Conservation (phyloP, 1,140 invertebrate genomes). For the Diachasma alloeum region DNA sequence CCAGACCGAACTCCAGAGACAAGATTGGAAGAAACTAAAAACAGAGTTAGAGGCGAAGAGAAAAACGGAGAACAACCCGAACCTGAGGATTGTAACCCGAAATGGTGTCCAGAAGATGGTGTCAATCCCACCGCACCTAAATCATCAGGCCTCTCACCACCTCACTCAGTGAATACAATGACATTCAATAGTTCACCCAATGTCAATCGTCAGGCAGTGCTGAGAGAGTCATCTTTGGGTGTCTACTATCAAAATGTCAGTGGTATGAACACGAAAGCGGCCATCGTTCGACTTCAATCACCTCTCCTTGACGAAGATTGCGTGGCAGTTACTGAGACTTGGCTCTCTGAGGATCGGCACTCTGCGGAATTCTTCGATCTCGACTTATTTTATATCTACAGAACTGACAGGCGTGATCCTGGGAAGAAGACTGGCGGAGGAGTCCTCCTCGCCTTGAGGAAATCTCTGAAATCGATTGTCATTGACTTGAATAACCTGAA, state of each 20-base stretch:
- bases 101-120: background rate
- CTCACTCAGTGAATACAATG: too few relatives aligned
- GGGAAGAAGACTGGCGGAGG: background rate
- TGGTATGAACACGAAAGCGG: too few relatives aligned
- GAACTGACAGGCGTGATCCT: background rate
- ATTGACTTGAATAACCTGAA: background rate
- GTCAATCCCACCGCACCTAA: background rate
- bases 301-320: background rate
- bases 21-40: background rate
- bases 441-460: background rate
- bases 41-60: background rate
- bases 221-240: background rate
- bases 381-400: background rate
- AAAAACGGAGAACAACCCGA: background rate
- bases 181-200: too few relatives aligned
- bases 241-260: background rate
- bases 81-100: background rate
- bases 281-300: background rate
- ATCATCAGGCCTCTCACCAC: too few relatives aligned
- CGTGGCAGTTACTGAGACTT: background rate
- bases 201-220: too few relatives aligned
- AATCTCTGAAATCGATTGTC: background rate
- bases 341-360: background rate
- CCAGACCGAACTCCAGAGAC: too few relatives aligned
- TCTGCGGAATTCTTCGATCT: background rate